Evolutionary conservation across 2,797 vertebrate genomes (phyloP).

Genomic region (Sphenodon punctatus): DNA sequence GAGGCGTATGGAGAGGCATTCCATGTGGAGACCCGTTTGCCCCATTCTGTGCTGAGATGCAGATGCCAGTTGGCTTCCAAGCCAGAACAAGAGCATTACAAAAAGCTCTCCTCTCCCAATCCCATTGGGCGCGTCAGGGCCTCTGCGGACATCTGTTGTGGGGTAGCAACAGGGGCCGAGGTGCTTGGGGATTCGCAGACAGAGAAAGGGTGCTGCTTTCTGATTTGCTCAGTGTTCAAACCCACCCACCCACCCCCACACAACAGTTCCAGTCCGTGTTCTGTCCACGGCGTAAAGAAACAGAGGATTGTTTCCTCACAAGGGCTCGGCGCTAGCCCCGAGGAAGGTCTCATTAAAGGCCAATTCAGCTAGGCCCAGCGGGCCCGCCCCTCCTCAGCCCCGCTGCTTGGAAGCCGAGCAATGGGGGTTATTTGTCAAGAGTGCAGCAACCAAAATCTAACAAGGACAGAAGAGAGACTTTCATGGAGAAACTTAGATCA

Average conservation of each 20-base stretch:
- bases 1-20: too few relatives aligned
- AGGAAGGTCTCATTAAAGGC: constrained; percentile 4
- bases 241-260: too few relatives aligned
- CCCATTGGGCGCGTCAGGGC: not conserved
- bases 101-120: not conserved
- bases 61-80: not conserved
- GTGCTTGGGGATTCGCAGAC: not conserved
- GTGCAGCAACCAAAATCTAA: not conserved
- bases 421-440: not conserved
- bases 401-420: not conserved
- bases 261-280: not conserved
- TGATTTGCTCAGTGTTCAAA: too few relatives aligned
- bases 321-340: not conserved
- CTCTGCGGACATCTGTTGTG: not conserved
- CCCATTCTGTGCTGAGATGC: not conserved
- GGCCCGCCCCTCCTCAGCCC: not conserved
- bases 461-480: not conserved
- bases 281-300: not conserved
- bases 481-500: constrained; percentile 10
- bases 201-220: not conserved
- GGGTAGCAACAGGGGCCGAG: not conserved
- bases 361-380: constrained; percentile 26
- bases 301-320: constrained; percentile 1
- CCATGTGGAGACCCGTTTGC: too few relatives aligned
- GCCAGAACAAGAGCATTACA: not conserved